Evolutionary conservation across 2,113 vertebrate genomes (phyloP).

Genomic region (Thermophis baileyi): DNA sequence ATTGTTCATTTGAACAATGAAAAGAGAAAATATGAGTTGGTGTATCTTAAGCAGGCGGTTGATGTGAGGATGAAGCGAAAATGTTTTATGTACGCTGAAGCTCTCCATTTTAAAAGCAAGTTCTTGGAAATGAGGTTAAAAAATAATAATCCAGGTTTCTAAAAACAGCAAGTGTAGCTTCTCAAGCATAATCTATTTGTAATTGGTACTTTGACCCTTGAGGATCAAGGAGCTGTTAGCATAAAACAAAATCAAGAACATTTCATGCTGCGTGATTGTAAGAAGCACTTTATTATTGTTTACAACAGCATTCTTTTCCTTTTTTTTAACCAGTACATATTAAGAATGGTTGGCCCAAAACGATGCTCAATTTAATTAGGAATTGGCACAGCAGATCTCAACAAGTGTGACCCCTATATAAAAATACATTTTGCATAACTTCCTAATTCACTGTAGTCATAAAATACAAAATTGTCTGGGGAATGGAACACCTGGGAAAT

Average conservation of each 20-base stretch:
- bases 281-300: not conserved
- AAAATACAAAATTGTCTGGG: conserved; percentile 6
- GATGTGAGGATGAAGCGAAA: not conserved
- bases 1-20: not conserved
- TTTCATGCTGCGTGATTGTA: not conserved
- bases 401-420: not conserved
- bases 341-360: not conserved
- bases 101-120: not conserved
- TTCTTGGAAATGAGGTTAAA: not conserved
- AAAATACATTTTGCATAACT: not conserved
- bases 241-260: not conserved
- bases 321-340: not conserved
- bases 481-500: not conserved
- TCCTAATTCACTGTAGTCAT: not conserved
- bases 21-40: not conserved
- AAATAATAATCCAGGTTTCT: not conserved
- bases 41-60: not conserved
- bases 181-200: not conserved
- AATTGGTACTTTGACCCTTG: not conserved
- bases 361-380: not conserved
- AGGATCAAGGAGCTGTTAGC: not conserved
- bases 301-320: not conserved
- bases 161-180: not conserved
- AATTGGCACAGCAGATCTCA: conserved; percentile 2
- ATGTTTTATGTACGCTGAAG: not conserved